Conservation (phyloP, 2,797 vertebrate species). For the Coluber constrictor region DNA sequence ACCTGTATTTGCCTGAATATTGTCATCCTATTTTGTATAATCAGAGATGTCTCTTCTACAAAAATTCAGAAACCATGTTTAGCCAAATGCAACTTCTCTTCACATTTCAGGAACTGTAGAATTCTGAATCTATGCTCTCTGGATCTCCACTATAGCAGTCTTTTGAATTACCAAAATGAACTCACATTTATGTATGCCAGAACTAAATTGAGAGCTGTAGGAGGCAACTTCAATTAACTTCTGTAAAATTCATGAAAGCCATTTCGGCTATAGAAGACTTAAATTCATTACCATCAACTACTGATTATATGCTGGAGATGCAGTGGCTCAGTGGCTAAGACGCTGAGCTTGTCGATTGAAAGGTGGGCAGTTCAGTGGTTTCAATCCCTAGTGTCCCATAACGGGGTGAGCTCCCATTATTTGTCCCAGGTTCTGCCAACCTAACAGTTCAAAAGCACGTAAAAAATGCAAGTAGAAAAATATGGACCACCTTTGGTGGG, state of each 20-base stretch:
- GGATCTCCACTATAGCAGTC: not conserved
- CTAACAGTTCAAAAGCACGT: too few relatives aligned
- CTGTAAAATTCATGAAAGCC: not conserved
- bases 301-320: not conserved
- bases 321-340: too few relatives aligned
- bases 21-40: not conserved
- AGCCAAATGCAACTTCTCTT: not conserved
- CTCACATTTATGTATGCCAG: not conserved
- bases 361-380: too few relatives aligned
- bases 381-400: too few relatives aligned
- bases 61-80: not conserved
- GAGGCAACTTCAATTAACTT: not conserved
- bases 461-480: too few relatives aligned
- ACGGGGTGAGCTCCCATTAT: too few relatives aligned
- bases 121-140: not conserved
- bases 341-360: too few relatives aligned
- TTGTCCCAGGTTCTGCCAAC: too few relatives aligned
- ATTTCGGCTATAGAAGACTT: not conserved
- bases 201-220: not conserved
- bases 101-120: not conserved
- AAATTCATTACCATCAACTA: too few relatives aligned
- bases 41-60: not conserved
- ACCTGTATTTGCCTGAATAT: not conserved
- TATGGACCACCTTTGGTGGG: too few relatives aligned
- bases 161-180: not conserved